phyloP scores from a whole-genome alignment of 2,888 invertebrate genomes.

The Dioctria linearis region DNA sequence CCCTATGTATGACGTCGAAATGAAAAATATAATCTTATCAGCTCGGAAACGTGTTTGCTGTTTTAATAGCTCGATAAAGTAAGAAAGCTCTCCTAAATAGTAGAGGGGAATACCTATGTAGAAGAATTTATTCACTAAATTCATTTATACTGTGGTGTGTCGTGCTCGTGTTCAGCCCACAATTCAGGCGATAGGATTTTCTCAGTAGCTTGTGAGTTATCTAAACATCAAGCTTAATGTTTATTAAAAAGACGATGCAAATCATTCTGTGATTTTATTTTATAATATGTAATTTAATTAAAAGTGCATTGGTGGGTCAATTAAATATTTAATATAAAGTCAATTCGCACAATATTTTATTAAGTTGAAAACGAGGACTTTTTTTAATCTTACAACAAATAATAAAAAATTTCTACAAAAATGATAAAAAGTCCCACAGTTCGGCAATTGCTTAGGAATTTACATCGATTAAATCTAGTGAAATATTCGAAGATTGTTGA shows the following conservation, averaged over 20 bases:
- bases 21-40: slow-evolving; percentile 10
- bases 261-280: slow-evolving; percentile 4
- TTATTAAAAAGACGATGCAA: slow-evolving; percentile 1
- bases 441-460: slow-evolving; percentile 4
- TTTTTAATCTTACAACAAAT: too few species aligned
- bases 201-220: slow-evolving; percentile 22
- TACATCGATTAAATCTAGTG: not conserved
- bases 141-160: not conserved
- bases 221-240: slow-evolving; percentile 19
- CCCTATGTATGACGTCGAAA: slow-evolving; percentile 3
- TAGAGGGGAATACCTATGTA: too few species aligned
- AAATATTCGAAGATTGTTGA: slow-evolving; percentile 1
- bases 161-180: not conserved
- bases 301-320: not conserved
- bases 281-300: not conserved
- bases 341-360: too few species aligned
- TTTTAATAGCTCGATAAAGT: slow-evolving; percentile 5
- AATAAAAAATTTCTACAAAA: not conserved
- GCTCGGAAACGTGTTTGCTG: slow-evolving; percentile 6
- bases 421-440: slow-evolving; percentile 8
- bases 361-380: too few species aligned
- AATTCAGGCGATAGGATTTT: slow-evolving; percentile 14
- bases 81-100: slow-evolving; percentile 10
- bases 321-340: not conserved
- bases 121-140: not conserved